Evolutionary conservation across 2,113 vertebrate genomes (phyloP), one percentile per base, ranked within the genome.

Genomic region (Rana temporaria): DNA sequence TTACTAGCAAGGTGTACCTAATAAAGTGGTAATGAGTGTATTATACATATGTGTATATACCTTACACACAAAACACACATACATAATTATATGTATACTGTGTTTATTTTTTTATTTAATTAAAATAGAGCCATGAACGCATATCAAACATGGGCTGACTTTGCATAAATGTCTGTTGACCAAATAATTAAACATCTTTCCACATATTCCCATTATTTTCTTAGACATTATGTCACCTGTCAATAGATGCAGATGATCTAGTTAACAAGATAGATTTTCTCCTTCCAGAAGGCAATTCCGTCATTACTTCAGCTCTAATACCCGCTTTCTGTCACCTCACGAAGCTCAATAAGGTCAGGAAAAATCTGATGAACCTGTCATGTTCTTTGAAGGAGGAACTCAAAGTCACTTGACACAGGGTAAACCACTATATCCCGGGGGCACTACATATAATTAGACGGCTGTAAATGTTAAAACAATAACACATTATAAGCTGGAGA

Each of bases 321-420:
- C 66, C 56, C 20, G 42, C 70, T 75, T 68, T 83, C 15, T 72
- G 52, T 82, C 81, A 68, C 55, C 30, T 42, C 20, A 14, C 53
- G 24, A 30, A 76, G 81, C 60, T 63, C 48, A 60, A 76, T 83
- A 76, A 76, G 81, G 81, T 83, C 71, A 83, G 18, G 4, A 16
- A 38, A 38, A 82, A 83, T 68, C 62, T 52, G 81, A 82, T 75
- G 80, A 83, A 32, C 71, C 71, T 6, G 63, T 76, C 71, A 76
- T 68, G 56, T 75, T 60, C 62, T 76, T 73, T 75, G 71, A 83
- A 76, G 71, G 53, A 60, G 38, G 48, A 68, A 67, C 73, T 76
- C 26, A 75, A 82, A 82, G 80, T 66, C 62, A 66, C 71, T 65
- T 55, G 80, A 56, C 70, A 56, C 19, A n/a, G 69, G 62, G 52